These are phyloP conservation scores for Phacellophora camtschatica DNA, from an alignment of 30 jellyfish, hydroid and myxozoan species.

Conservation along the genomic window DNA sequence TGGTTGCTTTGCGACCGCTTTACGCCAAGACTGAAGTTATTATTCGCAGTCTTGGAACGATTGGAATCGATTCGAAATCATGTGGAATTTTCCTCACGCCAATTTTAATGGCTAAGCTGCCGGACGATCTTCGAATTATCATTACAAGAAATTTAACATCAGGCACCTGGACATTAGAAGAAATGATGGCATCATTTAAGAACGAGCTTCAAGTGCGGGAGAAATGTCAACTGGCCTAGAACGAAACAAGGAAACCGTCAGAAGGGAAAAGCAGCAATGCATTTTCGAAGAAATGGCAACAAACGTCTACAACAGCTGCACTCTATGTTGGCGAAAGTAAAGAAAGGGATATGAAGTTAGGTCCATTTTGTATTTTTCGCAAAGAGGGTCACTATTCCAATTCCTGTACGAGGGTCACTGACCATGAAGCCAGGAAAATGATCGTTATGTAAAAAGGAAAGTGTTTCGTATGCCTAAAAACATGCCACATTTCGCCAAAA, in stretches of 20 bases:
- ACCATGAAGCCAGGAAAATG: background rate
- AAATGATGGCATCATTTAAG: background rate
- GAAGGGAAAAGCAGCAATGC: background rate
- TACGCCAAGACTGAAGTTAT: background rate
- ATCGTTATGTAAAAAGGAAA: background rate
- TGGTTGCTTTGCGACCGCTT: background rate
- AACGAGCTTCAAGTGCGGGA: background rate
- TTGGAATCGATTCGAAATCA: background rate
- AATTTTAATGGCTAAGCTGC: background rate
- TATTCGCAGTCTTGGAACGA: background rate
- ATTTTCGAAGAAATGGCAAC: background rate
- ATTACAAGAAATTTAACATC: background rate
- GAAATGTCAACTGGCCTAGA: background rate
- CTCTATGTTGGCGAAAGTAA: background rate
- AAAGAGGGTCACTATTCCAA: background rate
- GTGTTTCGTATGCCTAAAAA: background rate
- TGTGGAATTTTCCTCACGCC: conserved; percentile 2
- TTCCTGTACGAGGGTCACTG: background rate
- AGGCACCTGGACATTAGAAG: background rate
- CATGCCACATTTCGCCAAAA: background rate
- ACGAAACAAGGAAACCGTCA: background rate
- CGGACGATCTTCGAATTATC: background rate
- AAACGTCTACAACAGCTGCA: background rate
- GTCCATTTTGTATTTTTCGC: background rate
- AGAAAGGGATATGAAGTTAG: background rate